These are phyloP conservation scores for Glaucopsyche alexis DNA, from an alignment of 2,888 invertebrate species.

Conservation along the genomic window DNA sequence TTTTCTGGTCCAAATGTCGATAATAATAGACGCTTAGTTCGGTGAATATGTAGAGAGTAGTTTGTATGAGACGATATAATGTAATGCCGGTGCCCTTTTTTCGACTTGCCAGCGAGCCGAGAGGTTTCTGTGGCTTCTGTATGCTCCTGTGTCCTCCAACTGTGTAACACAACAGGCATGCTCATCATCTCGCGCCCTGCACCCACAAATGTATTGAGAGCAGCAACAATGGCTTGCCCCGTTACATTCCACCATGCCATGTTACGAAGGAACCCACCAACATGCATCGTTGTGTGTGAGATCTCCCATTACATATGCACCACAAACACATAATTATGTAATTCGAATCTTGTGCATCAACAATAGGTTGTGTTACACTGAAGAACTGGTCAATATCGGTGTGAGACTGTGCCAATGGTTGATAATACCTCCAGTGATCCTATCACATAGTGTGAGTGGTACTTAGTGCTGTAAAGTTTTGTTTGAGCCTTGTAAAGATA, in stretches of 20 bases:
- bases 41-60: conserved; percentile 18
- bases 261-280: conserved; percentile 38
- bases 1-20: conserved; percentile 30
- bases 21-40: background rate
- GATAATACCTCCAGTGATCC: conserved; percentile 61
- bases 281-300: background rate
- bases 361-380: background rate
- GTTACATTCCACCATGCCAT: conserved; percentile 46
- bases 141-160: background rate
- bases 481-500: conserved; percentile 79
- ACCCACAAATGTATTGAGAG: conserved; percentile 33
- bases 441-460: conserved; percentile 55
- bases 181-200: background rate
- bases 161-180: no score
- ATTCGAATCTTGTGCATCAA: background rate
- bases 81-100: conserved; percentile 41
- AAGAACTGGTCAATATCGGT: conserved; percentile 2
- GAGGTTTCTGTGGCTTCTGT: conserved; percentile 36
- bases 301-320: background rate
- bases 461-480: conserved; percentile 65
- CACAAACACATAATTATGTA: background rate
- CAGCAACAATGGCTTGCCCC: conserved; percentile 37
- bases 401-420: conserved; percentile 50
- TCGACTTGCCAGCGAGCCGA: conserved; percentile 42
- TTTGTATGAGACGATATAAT: conserved; percentile 31